These are phyloP conservation scores for Hymenopus coronatus DNA, from an alignment of 2,888 invertebrate genomes.

Conservation along the genomic window DNA sequence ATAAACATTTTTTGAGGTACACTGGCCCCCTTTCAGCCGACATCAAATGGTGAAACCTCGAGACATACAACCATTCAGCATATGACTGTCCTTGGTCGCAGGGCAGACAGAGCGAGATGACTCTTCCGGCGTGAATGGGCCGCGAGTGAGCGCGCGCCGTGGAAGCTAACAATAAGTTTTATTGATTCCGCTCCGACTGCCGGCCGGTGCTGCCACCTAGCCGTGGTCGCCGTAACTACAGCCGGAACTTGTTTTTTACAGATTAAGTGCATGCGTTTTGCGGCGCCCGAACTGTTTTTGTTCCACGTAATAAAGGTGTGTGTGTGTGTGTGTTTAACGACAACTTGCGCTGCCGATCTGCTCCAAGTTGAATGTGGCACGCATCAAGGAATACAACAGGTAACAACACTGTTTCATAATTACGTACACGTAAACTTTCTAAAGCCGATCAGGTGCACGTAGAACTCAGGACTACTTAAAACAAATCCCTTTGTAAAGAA, in stretches of 20 bases:
- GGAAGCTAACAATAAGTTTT: neutral
- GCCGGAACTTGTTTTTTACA: neutral
- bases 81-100: too few relatives aligned
- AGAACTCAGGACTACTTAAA: too few relatives aligned
- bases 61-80: too few relatives aligned
- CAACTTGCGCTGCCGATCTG: neutral
- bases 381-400: neutral
- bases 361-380: neutral
- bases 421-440: too few relatives aligned
- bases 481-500: too few relatives aligned
- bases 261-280: neutral
- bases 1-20: too few relatives aligned
- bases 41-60: too few relatives aligned
- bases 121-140: neutral
- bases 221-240: neutral
- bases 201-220: neutral
- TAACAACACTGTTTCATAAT: neutral
- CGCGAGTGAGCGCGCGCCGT: neutral
- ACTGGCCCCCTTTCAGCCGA: too few relatives aligned
- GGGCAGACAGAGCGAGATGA: neutral
- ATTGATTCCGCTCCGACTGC: neutral
- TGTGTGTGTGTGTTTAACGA: neutral
- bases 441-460: too few relatives aligned
- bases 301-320: neutral
- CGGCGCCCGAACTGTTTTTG: neutral